Evolutionary conservation across 1,140 invertebrate genomes (phyloP), one percentile per base, ranked within the genome.

Genomic region (Drosophila gunungcola): DNA sequence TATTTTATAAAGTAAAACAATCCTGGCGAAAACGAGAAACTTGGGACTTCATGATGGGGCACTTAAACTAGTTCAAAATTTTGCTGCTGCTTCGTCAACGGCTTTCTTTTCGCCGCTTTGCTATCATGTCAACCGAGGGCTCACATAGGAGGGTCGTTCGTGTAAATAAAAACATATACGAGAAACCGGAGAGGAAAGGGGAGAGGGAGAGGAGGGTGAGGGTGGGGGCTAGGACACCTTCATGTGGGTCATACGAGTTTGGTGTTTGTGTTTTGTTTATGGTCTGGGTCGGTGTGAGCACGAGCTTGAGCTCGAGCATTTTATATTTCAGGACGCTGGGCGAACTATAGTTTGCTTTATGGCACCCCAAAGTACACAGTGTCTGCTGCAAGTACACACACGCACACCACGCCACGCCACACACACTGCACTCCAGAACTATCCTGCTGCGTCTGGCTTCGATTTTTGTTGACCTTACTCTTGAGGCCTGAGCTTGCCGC

Each of bases 51-150:
- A 89, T 89, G 85, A 89, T 89, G 84, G 84, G 84, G 85, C 85
- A 89, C 84, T 89, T 89, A 89, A 89, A 89, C 84, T 89, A 89
- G 84, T 89, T 90, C 84, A 89, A 84, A 89, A 77, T 89, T 89
- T 83, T 86, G 27, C 72, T 61, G 55, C 69, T 73, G 68, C 68
- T 72, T 55, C 68, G 68, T 72, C 68, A 72, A 72, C 68, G 67
- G 64, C 64, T 69, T 56, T 57, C 43, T 57, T 65, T 69, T 68
- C 42, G 64, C 64, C 67, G 65, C 69, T 73, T 60, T 55, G 54
- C 77, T 76, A 65, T 77, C 76, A 80, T 84, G 82, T 85, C 81
- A 84, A 85, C 81, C 75, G 69, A 62, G 61, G 65, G 78, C 63
- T 75, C 73, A 68, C 60, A 74, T 62, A n/a, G 34, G 5, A 43